Evolutionary conservation across 2,888 invertebrate species (phyloP).

Genomic region (Papilio gigon): DNA sequence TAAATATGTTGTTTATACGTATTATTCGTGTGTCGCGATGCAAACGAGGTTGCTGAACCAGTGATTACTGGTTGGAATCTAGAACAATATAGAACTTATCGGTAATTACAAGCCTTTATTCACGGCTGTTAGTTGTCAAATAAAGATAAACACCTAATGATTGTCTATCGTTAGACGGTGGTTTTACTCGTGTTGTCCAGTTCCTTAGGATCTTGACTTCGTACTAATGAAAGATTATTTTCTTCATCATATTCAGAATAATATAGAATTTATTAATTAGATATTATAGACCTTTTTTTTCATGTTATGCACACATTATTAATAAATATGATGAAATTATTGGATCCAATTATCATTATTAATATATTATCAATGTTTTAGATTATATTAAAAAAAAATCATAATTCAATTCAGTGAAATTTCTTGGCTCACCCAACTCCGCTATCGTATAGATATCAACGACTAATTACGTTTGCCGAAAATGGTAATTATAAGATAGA

Average conservation of each 20-base stretch:
- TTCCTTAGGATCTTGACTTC: neutral
- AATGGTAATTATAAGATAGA: neutral
- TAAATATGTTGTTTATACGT: slow-evolving; percentile 44
- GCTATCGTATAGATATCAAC: neutral
- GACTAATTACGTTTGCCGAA: slow-evolving; percentile 1
- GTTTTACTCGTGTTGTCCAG: neutral
- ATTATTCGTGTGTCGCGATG: slow-evolving; percentile 43
- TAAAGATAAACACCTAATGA: neutral
- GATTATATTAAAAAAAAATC: too few relatives aligned
- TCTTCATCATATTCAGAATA: too few relatives aligned
- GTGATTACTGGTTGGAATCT: slow-evolving; percentile 69
- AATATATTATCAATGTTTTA: neutral
- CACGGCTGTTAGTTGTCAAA: slow-evolving; percentile 36
- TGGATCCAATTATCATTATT: neutral
- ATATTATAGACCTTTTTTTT: neutral
- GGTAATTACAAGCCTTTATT: slow-evolving; percentile 53
- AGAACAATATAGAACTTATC: slow-evolving; percentile 68
- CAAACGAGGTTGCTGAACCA: slow-evolving; percentile 55
- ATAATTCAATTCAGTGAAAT: neutral
- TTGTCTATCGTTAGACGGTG: slow-evolving; percentile 3
- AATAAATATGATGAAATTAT: neutral
- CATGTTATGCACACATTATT: neutral
- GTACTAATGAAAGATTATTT: neutral
- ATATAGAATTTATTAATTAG: too few relatives aligned
- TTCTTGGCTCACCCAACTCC: slow-evolving; percentile 4